Evolutionary conservation across 2,888 invertebrate genomes (phyloP).

Genomic region (Serripes groenlandicus): DNA sequence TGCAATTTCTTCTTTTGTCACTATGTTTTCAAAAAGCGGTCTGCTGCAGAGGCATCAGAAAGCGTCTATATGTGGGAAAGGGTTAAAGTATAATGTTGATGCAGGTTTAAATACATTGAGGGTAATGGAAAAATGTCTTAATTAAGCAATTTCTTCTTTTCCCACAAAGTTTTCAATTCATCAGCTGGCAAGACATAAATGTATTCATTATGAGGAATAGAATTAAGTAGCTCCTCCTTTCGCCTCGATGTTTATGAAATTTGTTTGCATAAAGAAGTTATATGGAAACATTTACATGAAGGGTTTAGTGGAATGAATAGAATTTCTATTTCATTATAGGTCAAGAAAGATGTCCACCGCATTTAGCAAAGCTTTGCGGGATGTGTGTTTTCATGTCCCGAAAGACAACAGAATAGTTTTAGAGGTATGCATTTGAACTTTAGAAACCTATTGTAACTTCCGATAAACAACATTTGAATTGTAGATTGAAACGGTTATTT

Average conservation of each 20-base stretch:
- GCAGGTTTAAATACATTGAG: background rate
- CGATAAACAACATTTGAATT: background rate
- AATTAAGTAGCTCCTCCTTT: too few relatives aligned
- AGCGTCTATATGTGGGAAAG: too few relatives aligned
- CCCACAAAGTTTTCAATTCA: background rate
- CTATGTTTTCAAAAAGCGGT: too few relatives aligned
- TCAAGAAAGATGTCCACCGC: conserved; percentile 87
- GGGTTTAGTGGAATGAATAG: too few relatives aligned
- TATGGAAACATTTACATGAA: too few relatives aligned
- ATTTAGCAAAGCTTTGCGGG: conserved; percentile 88
- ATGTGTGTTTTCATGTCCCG: conserved; percentile 85
- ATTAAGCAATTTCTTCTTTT: background rate
- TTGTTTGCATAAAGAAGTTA: too few relatives aligned
- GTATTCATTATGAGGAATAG: background rate
- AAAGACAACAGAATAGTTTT: conserved; percentile 85
- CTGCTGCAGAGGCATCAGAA: too few relatives aligned
- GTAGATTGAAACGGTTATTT: background rate
- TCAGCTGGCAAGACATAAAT: background rate
- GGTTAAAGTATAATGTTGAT: background rate
- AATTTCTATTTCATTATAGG: background rate
- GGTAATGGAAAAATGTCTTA: background rate
- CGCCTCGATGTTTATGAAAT: too few relatives aligned
- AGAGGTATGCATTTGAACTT: conserved; percentile 79
- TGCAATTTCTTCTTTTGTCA: too few relatives aligned
- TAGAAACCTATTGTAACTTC: background rate